Base-by-base conservation (phyloP, 2,113 vertebrate species). In the Fulmarus glacialis region DNA sequence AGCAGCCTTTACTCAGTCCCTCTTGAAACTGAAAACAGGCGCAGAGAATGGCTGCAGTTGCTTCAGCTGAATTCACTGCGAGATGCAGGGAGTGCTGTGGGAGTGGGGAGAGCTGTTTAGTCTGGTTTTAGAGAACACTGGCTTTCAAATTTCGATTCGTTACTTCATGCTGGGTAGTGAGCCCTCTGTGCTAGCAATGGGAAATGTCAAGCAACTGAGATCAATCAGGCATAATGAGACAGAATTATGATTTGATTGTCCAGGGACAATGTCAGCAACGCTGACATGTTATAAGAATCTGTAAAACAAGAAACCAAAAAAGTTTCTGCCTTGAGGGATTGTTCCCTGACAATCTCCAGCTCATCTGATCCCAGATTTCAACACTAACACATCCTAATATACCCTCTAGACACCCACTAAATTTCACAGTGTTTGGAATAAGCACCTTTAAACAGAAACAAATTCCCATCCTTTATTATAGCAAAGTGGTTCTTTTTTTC, bases 401-500 rank as follows among this genome's bases (percentile, higher is more conserved):
- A 63, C 15, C 5, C 55, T 73, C 27, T 42, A 74, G 67, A 58
- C n/a, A 55, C 13, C 29, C n/a, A 62, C n/a, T 45, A 36, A 60
- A 70, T 89, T 90, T 91, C 19, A 56, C 30, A 42, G 42, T 58
- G 21, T 62, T 93, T 78, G 42, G 95, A 84, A 89, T 26, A 58
- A 45, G 30, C 15, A 47, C 4, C 32, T 87, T 87, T 87, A 90
- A 86, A 86, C 7, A 90, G 60, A 75, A 67, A 81, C 4, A 50
- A 73, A 38, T 42, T 29, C 14, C 9, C 50, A 43, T 50, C 36
- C 36, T 85, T 52, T 52, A 85, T 75, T 60, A 42, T 10, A 79
- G 24, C 6, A 29, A 72, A 40, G 23, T 11, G 40, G 15, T 5
- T 0, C 40, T 0, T 11, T 14, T 52, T 56, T 27, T 12, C 2